These are phyloP conservation scores for Kradibia gibbosae DNA, from an alignment of 1,140 invertebrate species.

Conservation along the genomic window DNA sequence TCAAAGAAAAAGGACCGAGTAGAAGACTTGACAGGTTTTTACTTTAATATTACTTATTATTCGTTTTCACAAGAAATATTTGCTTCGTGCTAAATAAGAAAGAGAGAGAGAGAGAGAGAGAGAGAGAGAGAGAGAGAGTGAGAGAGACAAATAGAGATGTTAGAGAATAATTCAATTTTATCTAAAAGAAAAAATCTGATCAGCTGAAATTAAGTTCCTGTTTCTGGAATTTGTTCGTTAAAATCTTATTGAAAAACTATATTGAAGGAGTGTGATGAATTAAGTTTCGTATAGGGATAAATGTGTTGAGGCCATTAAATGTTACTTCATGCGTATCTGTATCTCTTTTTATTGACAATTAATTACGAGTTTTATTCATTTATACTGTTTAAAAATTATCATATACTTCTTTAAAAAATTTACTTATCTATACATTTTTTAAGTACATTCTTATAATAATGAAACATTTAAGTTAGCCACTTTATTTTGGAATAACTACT, in stretches of 20 bases:
- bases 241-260: constrained; percentile 35
- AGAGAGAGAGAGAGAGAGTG: not conserved
- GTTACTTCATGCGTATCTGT: not conserved
- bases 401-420: too few species aligned
- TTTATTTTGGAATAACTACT: too few species aligned
- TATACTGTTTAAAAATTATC: not conserved
- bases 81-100: not conserved
- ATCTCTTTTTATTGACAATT: constrained; percentile 12
- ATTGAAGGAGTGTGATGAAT: not conserved
- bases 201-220: constrained; percentile 23
- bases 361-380: constrained; percentile 37
- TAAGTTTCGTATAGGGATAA: not conserved
- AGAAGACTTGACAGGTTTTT: not conserved
- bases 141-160: not conserved
- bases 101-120: not conserved
- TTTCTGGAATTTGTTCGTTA: constrained; percentile 17
- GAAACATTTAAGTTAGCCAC: too few species aligned
- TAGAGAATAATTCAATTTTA: constrained; percentile 44
- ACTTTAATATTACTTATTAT: not conserved
- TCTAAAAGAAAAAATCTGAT: not conserved
- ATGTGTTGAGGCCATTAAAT: not conserved
- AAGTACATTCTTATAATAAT: not conserved
- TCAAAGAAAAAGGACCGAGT: not conserved
- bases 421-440: too few species aligned
- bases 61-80: not conserved